A percentile compares a stretch with the other conserved stretches of the same genome.
Conservation (phyloP, 2,113 vertebrate species). For the Datnioides undecimradiatus region DNA sequence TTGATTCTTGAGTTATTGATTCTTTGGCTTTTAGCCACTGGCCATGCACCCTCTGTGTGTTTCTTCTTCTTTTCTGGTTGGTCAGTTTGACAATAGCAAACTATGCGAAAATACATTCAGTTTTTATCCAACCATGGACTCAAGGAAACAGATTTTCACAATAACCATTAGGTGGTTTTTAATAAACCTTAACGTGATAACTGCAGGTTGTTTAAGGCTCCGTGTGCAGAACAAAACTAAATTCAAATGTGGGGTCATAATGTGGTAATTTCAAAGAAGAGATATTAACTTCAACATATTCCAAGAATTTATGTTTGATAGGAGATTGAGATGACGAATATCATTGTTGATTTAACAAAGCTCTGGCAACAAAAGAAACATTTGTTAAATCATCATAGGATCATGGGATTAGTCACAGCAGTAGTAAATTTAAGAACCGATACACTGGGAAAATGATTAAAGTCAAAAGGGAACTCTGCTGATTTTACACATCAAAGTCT, state of each 20-base stretch:
- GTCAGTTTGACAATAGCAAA: neutral
- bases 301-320: neutral
- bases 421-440: too few relatives aligned
- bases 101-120: neutral
- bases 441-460: too few relatives aligned
- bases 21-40: conserved; percentile 14
- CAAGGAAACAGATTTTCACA: neutral
- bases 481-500: too few relatives aligned
- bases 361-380: neutral
- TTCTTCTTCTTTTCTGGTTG: neutral
- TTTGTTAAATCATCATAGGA: neutral
- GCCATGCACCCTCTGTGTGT: neutral
- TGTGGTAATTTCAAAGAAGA: too few relatives aligned
- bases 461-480: too few relatives aligned
- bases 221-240: too few relatives aligned
- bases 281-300: neutral
- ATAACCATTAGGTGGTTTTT: neutral
- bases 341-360: neutral
- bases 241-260: too few relatives aligned
- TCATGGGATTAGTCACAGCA: neutral
- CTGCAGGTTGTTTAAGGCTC: neutral
- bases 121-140: neutral
- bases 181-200: neutral
- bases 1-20: conserved; percentile 21
- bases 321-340: neutral